phyloP scores from a whole-genome alignment of 2,888 invertebrate species.

The Limulus polyphemus region DNA sequence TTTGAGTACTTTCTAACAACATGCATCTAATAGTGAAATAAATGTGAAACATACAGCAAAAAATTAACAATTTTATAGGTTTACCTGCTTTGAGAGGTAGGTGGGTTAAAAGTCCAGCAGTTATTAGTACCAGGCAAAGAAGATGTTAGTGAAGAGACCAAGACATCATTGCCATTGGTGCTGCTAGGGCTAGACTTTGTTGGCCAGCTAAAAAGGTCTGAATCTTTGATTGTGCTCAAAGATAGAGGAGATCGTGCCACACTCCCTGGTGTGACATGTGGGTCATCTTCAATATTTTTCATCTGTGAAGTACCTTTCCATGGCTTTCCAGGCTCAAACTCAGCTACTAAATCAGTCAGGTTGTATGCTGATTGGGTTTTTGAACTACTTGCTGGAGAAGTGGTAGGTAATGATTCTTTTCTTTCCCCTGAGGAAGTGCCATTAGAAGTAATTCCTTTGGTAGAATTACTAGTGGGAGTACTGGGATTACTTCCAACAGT shows the following conservation, averaged over 20 bases:
- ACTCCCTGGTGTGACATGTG: slow-evolving; percentile 82
- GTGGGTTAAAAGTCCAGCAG: slow-evolving; percentile 52
- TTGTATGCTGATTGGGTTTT: slow-evolving; percentile 39
- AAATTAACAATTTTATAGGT: no score
- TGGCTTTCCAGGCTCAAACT: slow-evolving; percentile 96
- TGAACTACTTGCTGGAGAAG: not conserved
- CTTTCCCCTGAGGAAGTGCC: not conserved
- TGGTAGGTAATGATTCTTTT: slow-evolving; percentile 1
- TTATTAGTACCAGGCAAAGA: slow-evolving; percentile 46
- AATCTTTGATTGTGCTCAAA: slow-evolving; percentile 74
- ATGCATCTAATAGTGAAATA: no score
- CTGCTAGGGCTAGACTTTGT: slow-evolving; percentile 45
- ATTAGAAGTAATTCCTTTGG: not conserved
- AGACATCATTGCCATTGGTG: slow-evolving; percentile 30
- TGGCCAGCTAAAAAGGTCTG: slow-evolving; percentile 44
- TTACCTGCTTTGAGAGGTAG: not conserved
- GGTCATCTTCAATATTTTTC: slow-evolving; percentile 92
- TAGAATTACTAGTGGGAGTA: not conserved
- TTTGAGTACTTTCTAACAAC: no score
- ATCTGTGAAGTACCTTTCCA: slow-evolving; percentile 63
- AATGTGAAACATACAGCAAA: no score
- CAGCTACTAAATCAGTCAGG: slow-evolving; percentile 78
- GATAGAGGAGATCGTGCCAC: slow-evolving; percentile 49
- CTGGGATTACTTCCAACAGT: not conserved
- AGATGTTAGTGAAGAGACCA: slow-evolving; percentile 44